Evolutionary conservation across 2,888 invertebrate species (phyloP), one percentile per base, ranked within the genome.

Genomic region (Quadroppia sp.): DNA sequence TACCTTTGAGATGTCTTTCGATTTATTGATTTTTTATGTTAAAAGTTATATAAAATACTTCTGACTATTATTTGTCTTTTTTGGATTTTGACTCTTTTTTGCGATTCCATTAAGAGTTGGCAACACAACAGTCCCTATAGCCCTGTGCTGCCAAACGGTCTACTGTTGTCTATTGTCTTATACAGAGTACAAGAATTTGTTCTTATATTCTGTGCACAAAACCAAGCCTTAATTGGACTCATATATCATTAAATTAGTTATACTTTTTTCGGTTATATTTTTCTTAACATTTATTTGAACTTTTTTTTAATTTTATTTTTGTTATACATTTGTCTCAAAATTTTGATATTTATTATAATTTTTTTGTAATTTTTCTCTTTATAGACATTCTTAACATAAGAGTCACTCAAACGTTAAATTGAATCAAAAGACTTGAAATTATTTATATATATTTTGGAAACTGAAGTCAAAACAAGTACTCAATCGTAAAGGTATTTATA

Each of bases 401-500:
- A 53, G 11, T 53, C 53, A 25, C 53, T 53, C 11, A 25, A 53
- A 3, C 53, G 25, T 11, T 13, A 20, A 53, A 53, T 25, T 53
- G 53, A 53, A 53, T 53, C 25, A 53, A 7, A 25, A 23, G 23
- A 53, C n/a, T 11, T n/a, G 61, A 61, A 61, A 32, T n/a, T 45
- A 45, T n/a, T 28, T 7, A 59, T 15, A 53, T n/a, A 23, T 36
- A 36, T 7, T 36, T 36, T 23, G 56, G 13, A 28, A 59, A 28
- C 4, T 28, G 2, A 59, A 59, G 25, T 7, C 17, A 25, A 56
- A 28, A 3, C n/a, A 61, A 1, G 7, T 32, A 32, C 30, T 32
- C 61, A 61, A 32, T 32, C 32, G 61, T 61, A 61, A 61, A 61
- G 61, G 61, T 61, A 61, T 61, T 61, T 61, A 32, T n/a, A 61